Evolutionary conservation across 2,888 invertebrate genomes (phyloP).

Genomic region (Tiliacea citrago): DNA sequence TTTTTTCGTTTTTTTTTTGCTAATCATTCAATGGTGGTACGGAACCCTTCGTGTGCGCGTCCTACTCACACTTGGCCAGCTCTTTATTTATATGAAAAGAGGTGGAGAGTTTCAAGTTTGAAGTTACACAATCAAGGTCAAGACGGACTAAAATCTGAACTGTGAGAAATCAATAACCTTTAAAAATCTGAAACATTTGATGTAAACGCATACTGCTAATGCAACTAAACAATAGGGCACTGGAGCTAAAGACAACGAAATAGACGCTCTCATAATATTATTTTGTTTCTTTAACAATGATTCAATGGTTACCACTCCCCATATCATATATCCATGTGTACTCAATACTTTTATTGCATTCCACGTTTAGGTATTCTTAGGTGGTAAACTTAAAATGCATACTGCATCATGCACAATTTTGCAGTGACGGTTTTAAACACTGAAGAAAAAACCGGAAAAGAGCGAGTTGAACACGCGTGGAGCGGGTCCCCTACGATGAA

Average conservation of each 20-base stretch:
- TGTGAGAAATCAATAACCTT: background rate
- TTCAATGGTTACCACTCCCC: background rate
- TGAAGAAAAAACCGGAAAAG: background rate
- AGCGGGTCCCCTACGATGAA: no score
- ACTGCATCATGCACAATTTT: background rate
- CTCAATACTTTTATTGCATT: no score
- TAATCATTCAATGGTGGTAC: no score
- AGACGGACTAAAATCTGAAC: background rate
- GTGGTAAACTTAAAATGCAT: no score
- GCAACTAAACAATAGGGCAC: background rate
- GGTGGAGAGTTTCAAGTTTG: background rate
- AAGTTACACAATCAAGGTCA: background rate
- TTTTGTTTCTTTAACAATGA: background rate
- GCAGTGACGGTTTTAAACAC: background rate
- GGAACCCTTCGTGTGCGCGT: no score
- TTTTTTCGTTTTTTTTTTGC: no score
- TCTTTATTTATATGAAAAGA: constrained; percentile 29
- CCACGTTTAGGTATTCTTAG: no score
- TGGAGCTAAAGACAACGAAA: background rate
- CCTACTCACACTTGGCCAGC: no score
- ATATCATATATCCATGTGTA: background rate
- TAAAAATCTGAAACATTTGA: background rate
- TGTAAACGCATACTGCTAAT: background rate
- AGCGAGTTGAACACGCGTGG: no score
- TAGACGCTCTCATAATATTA: background rate